Evolutionary conservation across 2,888 invertebrate genomes (phyloP).

Genomic region (Pandemis corylana): DNA sequence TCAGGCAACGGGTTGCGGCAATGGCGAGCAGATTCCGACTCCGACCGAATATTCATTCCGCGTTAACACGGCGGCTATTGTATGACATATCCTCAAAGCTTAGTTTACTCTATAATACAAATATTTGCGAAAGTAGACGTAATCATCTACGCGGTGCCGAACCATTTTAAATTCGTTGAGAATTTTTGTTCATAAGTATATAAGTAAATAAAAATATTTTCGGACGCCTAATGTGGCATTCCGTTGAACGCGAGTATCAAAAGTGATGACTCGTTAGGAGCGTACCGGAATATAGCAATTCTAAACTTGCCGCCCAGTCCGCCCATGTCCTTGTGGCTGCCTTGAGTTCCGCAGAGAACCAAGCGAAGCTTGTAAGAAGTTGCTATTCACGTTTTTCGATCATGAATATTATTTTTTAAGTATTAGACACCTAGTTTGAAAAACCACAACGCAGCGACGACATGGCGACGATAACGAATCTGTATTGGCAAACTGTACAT

Average conservation of each 20-base stretch:
- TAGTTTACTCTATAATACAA: conserved; percentile 25
- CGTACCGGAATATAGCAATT: conserved; percentile 1
- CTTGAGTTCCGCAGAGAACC: conserved; percentile 11
- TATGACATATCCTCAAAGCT: conserved; percentile 1
- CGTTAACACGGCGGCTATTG: neutral
- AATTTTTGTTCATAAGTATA: neutral
- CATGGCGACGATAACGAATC: too few relatives aligned
- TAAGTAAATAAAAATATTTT: neutral
- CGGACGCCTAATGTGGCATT: neutral
- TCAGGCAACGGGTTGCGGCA: conserved; percentile 9
- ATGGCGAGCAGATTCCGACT: conserved; percentile 20
- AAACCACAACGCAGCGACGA: neutral
- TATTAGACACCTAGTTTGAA: too few relatives aligned
- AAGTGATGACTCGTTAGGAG: conserved; percentile 3
- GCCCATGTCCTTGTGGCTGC: neutral
- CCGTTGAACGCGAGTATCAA: neutral
- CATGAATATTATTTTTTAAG: too few relatives aligned
- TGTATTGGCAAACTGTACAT: too few relatives aligned
- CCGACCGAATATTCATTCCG: neutral
- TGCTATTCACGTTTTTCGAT: conserved; percentile 23
- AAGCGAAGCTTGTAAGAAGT: neutral
- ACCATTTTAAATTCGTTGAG: conserved; percentile 8
- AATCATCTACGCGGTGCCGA: conserved; percentile 2
- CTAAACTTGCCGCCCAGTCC: conserved; percentile 12
- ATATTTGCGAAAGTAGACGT: conserved; percentile 26